A percentile compares a stretch with the other conserved stretches of the same genome.
phyloP scores from a whole-genome alignment of 2,113 vertebrate species.

The Rynchops niger region DNA sequence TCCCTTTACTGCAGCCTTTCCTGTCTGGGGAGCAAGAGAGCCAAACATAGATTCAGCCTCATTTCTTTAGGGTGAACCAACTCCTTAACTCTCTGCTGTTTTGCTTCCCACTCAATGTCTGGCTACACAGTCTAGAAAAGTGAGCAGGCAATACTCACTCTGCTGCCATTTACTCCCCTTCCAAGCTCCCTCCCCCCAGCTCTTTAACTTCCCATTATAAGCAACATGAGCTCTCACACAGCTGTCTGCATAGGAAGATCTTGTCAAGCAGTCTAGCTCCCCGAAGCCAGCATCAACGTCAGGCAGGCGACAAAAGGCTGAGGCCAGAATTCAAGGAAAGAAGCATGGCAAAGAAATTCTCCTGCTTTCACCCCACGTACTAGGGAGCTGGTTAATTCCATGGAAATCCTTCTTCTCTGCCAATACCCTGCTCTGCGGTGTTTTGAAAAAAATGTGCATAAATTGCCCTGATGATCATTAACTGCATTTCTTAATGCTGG shows the following conservation, averaged over 20 bases:
- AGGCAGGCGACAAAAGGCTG: neutral
- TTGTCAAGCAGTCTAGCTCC: slow-evolving; percentile 3
- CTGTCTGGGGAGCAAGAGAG: neutral
- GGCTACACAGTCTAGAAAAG: neutral
- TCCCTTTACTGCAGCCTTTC: neutral
- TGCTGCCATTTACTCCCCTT: neutral
- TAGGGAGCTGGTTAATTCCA: neutral
- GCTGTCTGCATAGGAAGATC: neutral
- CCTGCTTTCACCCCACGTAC: neutral
- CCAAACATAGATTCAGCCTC: neutral
- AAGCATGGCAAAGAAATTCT: neutral
- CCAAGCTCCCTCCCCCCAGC: neutral
- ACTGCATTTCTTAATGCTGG: neutral
- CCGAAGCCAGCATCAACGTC: neutral
- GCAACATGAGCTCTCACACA: neutral
- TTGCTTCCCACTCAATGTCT: neutral
- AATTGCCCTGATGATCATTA: neutral
- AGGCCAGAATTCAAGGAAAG: neutral
- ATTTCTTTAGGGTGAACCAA: slow-evolving; percentile 13
- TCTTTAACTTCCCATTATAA: neutral
- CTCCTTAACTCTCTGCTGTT: slow-evolving; percentile 21
- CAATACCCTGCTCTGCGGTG: neutral
- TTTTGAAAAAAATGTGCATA: neutral
- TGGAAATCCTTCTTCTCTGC: slow-evolving; percentile 22
- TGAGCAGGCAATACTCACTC: neutral